Conservation (phyloP, 64 coral and sea anemone species). For the Orbicella faveolata region DNA sequence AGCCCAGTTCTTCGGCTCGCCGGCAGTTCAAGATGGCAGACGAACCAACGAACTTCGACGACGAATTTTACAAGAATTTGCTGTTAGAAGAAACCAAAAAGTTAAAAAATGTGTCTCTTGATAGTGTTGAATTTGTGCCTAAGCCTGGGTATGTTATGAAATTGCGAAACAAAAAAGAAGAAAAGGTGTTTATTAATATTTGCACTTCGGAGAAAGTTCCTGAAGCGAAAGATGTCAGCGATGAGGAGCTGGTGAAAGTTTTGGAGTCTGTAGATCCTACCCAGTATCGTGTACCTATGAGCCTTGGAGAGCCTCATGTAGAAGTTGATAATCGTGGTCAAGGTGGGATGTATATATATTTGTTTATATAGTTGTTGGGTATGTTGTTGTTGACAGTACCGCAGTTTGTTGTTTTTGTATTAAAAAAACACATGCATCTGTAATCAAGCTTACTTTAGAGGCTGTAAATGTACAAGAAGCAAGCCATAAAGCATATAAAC, state of each 20-base stretch:
- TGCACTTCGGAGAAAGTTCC: slow-evolving; percentile 84
- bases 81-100: slow-evolving; percentile 69
- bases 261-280: slow-evolving; percentile 75
- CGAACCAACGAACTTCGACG: slow-evolving; percentile 31
- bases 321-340: slow-evolving; percentile 91
- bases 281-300: slow-evolving; percentile 85
- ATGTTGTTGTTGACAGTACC: neutral
- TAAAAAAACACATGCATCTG: too few species aligned
- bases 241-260: slow-evolving; percentile 66
- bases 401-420: too few species aligned
- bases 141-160: slow-evolving; percentile 90
- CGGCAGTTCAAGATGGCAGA: slow-evolving; percentile 85
- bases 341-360: slow-evolving; percentile 23
- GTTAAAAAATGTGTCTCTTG: slow-evolving; percentile 3
- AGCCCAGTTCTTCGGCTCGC: too few species aligned
- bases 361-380: neutral
- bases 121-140: slow-evolving; percentile 80
- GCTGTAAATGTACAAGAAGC: too few species aligned
- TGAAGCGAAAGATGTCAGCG: slow-evolving; percentile 69
- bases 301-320: slow-evolving; percentile 89
- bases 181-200: slow-evolving; percentile 95
- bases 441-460: too few species aligned
- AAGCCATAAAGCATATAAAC: too few species aligned
- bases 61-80: slow-evolving; percentile 86
- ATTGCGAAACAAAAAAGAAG: slow-evolving; percentile 65